Evolutionary conservation across 2,888 invertebrate species (phyloP).

Genomic region (Euproctis similis): DNA sequence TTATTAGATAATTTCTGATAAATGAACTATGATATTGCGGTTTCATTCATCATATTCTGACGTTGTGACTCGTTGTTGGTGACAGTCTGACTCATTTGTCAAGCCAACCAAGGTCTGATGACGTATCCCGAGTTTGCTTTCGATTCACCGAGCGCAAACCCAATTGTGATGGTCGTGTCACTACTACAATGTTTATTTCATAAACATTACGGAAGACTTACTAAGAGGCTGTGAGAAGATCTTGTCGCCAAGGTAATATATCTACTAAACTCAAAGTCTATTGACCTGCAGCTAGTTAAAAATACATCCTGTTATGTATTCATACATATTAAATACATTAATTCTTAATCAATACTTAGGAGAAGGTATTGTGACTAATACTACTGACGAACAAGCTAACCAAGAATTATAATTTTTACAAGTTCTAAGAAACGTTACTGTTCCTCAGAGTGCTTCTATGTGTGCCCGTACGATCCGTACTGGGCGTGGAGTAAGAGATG

Average conservation of each 20-base stretch:
- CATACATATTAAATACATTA: not conserved
- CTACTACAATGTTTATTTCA: slow-evolving; percentile 3
- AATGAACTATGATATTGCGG: no score
- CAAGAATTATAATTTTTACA: not conserved
- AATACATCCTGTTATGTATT: slow-evolving; percentile 5
- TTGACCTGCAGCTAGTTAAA: slow-evolving; percentile 7
- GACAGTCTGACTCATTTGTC: slow-evolving; percentile 1
- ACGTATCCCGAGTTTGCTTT: not conserved
- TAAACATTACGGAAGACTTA: not conserved
- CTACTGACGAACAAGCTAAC: not conserved
- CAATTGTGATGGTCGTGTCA: not conserved
- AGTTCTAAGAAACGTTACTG: not conserved
- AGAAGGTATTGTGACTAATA: not conserved
- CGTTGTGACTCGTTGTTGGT: no score
- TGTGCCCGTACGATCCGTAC: slow-evolving; percentile 71
- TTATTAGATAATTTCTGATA: no score
- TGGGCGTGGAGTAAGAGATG: slow-evolving; percentile 38
- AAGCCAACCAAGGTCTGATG: no score
- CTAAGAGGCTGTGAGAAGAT: slow-evolving; percentile 3
- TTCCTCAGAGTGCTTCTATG: slow-evolving; percentile 29
- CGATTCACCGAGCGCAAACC: not conserved
- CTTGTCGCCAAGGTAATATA: slow-evolving; percentile 9
- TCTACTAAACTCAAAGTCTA: slow-evolving; percentile 6
- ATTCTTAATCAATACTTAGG: not conserved
- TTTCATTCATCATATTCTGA: no score